Evolutionary conservation across 2,113 vertebrate species (phyloP), one percentile per base, ranked within the genome.

Genomic region (Cheilinus undulatus): DNA sequence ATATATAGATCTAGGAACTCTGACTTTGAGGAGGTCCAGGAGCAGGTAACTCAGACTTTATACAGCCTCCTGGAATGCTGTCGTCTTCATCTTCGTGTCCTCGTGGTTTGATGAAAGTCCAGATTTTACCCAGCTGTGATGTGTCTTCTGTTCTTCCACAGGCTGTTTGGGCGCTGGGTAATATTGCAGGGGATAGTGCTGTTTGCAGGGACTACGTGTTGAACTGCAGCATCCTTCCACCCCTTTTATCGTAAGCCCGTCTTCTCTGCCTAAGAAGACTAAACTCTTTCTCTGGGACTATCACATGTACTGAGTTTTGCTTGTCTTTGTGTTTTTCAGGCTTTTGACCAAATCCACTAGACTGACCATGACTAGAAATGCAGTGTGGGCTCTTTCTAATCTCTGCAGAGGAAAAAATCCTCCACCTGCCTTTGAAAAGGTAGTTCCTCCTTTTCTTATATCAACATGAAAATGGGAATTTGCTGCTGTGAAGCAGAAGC

Each of bases 131-230:
- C 8, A 11, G 14, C 0, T 27, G 48, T 34, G 27, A 0, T 59
- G 11, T 76, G 3, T 5, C 14, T 28, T 70, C 51, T 12, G 13
- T 30, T 40, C 20, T 49, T 64, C 59, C 82, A 19, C 89, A 99
- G 98, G 98, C 98, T 83, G 98, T 99, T 66, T 99, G 98, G 98
- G 98, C 98, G 2, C 85, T 99, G 82, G 98, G 98, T 66, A 99
- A 99, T 91, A 99, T 99, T 78, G 98, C 97, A 66, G 98, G 97
- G 56, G 98, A 99, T 87, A 99, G 98, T 74, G 96, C 97, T 20
- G 94, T 97, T 60, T 99, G 97, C 92, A 95, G 98, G 86, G 97
- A 99, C 89, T 99, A 96, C 46, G 97, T 99, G 76, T 93, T 99
- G 53, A 97, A 96, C 93, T 99, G 97, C 89, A 93, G 95, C 88